Evolutionary conservation across 2,797 vertebrate species (phyloP).

Genomic region (Catostomus latipinnis): DNA sequence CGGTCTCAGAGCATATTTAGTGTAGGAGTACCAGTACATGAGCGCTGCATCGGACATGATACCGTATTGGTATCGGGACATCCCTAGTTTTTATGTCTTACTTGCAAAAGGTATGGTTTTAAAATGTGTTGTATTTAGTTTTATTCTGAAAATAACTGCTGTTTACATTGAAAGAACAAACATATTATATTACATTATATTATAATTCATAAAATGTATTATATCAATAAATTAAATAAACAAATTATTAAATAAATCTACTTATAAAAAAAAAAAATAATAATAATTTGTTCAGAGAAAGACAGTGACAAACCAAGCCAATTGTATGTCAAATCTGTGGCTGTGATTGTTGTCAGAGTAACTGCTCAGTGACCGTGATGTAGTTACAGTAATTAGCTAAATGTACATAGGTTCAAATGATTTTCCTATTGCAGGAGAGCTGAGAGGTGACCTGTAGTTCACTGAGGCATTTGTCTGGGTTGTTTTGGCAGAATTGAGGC

Average conservation of each 20-base stretch:
- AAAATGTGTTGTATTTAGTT: no score
- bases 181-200: no score
- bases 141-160: no score
- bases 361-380: neutral
- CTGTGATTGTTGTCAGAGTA: neutral
- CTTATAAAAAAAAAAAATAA: no score
- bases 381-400: neutral
- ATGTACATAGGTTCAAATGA: neutral
- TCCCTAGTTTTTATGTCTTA: no score
- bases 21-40: no score
- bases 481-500: neutral
- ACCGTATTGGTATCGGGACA: no score
- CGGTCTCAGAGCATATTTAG: no score
- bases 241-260: neutral
- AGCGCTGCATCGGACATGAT: no score
- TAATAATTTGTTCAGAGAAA: neutral
- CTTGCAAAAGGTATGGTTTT: no score
- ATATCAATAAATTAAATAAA: neutral
- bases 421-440: conserved; percentile 3
- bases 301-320: neutral
- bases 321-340: neutral
- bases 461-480: conserved; percentile 6
- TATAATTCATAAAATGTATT: no score
- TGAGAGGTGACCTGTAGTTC: neutral
- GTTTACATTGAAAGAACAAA: no score